These are phyloP conservation scores for Promerops cafer DNA, from an alignment of 2,113 vertebrate species.

Conservation along the genomic window DNA sequence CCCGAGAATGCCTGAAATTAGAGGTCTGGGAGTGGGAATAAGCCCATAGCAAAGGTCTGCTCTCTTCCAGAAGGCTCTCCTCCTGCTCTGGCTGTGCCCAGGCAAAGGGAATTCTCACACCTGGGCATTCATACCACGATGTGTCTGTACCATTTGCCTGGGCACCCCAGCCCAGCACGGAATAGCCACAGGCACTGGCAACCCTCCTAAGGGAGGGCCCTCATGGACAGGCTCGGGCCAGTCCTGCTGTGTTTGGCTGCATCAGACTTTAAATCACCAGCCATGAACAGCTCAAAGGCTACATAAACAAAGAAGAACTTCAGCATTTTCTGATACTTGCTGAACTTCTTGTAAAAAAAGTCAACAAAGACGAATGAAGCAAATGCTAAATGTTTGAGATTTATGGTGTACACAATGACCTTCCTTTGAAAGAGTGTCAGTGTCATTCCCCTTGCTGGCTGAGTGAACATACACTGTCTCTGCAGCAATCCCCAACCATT, in stretches of 20 bases:
- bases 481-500: background rate
- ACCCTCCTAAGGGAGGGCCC: background rate
- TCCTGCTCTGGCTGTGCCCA: background rate
- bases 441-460: conserved; percentile 44
- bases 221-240: background rate
- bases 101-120: background rate
- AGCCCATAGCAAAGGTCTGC: background rate
- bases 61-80: background rate
- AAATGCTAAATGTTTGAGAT: conserved; percentile 45
- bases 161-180: accelerated
- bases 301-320: background rate
- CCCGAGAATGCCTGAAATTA: accelerated
- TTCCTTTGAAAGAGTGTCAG: conserved; percentile 35
- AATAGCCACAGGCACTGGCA: accelerated
- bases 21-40: background rate
- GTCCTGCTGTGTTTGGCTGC: background rate
- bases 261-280: background rate
- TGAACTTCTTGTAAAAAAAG: conserved; percentile 13
- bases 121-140: background rate
- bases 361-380: background rate
- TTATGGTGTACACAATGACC: conserved; percentile 15
- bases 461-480: background rate
- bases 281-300: background rate
- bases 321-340: background rate
- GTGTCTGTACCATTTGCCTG: accelerated